Base-by-base conservation (phyloP, 2,113 vertebrate genomes). In the Gavia stellata region DNA sequence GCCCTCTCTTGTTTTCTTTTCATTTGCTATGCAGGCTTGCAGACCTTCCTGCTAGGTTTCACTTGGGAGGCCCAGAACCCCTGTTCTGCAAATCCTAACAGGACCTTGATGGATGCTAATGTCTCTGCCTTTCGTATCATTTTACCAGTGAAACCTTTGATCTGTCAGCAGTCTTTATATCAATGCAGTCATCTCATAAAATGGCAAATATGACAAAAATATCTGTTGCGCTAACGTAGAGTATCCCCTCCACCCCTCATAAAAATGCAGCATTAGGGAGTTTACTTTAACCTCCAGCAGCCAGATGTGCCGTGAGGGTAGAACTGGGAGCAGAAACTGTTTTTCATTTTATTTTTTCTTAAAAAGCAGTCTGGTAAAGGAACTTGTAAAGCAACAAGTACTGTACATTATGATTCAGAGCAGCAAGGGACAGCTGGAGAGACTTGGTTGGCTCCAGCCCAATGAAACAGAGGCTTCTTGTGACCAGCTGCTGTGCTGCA, bases 51-150 rank as follows among this genome's bases (percentile, higher is more conserved):
- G 98, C 98, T 98, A 98, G 97, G 97, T 98, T 98, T 98, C 97
- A 98, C 98, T 98, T 98, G 98, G 98, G 98, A 98, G 98, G 98
- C 98, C 98, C 98, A 97, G 96, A 98, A 98, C 96, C 98, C 97
- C 98, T 98, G 97, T 97, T 98, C 97, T 98, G 98, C 97, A 98
- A 98, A 98, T 98, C 98, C 98, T 98, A 98, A 99, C 98, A 98
- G 98, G 98, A 98, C 97, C 98, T 98, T 98, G 98, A 98, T 98
- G 98, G 98, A 98, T 99, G 98, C 98, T 99, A 98, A 98, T 98
- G 98, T 98, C 86, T 98, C 97, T 98, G 98, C 98, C 98, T 98
- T 98, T 98, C 98, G 98, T 98, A 98, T 99, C 97, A 86, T 98
- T 99, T 99, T 98, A 98, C 98, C 98, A 97, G 96, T 88, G 87